phyloP scores from a whole-genome alignment of 2,113 vertebrate genomes.

The Gobiocypris rarus region DNA sequence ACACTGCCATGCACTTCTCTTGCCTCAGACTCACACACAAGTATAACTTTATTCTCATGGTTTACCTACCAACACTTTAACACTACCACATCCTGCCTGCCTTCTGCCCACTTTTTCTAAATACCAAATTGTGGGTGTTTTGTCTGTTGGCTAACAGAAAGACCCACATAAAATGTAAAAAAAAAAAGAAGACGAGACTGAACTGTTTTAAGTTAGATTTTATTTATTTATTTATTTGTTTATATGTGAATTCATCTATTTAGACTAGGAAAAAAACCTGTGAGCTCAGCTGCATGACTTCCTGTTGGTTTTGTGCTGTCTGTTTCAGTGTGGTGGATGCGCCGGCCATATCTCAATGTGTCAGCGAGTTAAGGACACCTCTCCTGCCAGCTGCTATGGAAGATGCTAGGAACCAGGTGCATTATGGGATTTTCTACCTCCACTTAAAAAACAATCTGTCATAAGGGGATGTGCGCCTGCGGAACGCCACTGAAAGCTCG shows the following conservation, averaged over 20 bases:
- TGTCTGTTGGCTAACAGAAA: neutral
- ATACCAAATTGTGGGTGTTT: constrained; percentile 10
- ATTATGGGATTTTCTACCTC: constrained; percentile 13
- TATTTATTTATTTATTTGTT: neutral
- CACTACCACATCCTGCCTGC: constrained; percentile 35
- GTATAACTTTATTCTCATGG: neutral
- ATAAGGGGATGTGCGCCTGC: neutral
- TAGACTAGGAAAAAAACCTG: neutral
- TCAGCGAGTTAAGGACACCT: constrained; percentile 81
- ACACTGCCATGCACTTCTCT: neutral
- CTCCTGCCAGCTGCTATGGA: constrained; percentile 71
- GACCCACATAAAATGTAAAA: neutral
- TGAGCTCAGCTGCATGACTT: no score
- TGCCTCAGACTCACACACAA: neutral
- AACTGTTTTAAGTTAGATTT: no score
- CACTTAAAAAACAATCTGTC: neutral
- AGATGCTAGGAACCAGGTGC: constrained; percentile 85
- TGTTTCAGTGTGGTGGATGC: constrained; percentile 80
- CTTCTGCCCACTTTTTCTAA: constrained; percentile 6
- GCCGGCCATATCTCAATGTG: constrained; percentile 74
- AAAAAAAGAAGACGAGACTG: no score
- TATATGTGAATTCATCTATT: neutral
- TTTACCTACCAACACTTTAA: neutral
- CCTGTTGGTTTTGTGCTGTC: constrained; percentile 30
- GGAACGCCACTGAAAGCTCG: neutral